Conservation (phyloP, 2,113 vertebrate species). For the Myotis lucifugus region DNA sequence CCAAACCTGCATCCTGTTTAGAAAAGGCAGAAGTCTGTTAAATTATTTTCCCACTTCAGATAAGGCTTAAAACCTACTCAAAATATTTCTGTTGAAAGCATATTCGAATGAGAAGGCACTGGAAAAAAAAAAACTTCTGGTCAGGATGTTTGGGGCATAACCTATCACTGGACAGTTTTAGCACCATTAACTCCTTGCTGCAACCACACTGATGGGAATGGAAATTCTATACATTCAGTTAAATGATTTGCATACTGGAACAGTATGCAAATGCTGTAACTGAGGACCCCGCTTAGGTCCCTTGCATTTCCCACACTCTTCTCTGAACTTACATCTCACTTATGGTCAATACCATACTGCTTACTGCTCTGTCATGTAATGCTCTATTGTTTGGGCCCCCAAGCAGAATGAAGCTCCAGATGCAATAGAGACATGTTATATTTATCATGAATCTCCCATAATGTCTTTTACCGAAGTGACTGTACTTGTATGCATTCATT, state of each 20-base stretch:
- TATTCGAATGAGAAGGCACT: background rate
- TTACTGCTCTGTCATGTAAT: background rate
- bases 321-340: slow-evolving; percentile 49
- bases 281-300: slow-evolving; percentile 4
- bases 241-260: slow-evolving; percentile 68
- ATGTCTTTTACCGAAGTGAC: background rate
- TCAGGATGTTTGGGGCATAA: background rate
- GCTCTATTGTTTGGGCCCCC: background rate
- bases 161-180: background rate
- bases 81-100: slow-evolving; percentile 11
- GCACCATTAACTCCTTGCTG: slow-evolving; percentile 11
- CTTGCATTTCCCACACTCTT: slow-evolving; percentile 64
- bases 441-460: background rate
- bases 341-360: slow-evolving; percentile 59
- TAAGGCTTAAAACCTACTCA: background rate
- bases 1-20: background rate
- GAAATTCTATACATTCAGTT: slow-evolving; percentile 73
- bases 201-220: slow-evolving; percentile 65
- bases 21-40: background rate
- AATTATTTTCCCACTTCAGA: background rate
- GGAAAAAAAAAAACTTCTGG: background rate
- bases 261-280: slow-evolving; percentile 63
- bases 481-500: background rate
- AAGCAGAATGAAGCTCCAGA: background rate
- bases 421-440: background rate